Conservation (phyloP, 2,113 vertebrate species). For the Neogale vison region DNA sequence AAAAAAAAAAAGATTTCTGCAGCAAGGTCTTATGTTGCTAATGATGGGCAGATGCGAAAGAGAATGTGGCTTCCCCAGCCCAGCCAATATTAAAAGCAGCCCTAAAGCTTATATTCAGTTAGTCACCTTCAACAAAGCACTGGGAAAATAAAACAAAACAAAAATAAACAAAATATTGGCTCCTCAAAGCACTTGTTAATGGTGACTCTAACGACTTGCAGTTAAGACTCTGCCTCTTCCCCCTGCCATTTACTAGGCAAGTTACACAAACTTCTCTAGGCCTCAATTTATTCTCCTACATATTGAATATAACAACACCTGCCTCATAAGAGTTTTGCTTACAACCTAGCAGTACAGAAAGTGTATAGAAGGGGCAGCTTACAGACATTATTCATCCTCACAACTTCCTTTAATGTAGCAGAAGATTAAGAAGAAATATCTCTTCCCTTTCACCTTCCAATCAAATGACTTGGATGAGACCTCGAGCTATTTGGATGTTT, state of each 20-base stretch:
- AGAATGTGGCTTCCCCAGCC: not conserved
- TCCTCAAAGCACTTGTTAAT: not conserved
- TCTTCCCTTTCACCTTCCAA: not conserved
- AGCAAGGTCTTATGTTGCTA: not conserved
- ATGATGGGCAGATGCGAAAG: not conserved
- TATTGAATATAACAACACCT: not conserved
- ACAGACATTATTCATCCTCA: not conserved
- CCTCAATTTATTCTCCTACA: not conserved
- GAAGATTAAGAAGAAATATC: not conserved
- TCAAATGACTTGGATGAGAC: not conserved
- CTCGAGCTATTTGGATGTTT: not conserved
- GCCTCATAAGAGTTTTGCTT: not conserved
- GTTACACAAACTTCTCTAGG: not conserved
- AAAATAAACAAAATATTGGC: not conserved
- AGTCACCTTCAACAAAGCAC: not conserved
- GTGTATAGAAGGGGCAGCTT: not conserved
- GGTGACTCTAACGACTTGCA: not conserved
- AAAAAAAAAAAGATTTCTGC: not conserved
- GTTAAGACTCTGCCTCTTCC: not conserved
- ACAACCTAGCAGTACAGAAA: not conserved
- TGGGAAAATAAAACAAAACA: not conserved
- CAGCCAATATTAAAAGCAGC: not conserved
- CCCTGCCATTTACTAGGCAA: not conserved
- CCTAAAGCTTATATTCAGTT: not conserved
- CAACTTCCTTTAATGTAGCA: not conserved